These are phyloP conservation scores for Hyposoter dolosus DNA, from an alignment of 2,888 invertebrate genomes.

Conservation along the genomic window DNA sequence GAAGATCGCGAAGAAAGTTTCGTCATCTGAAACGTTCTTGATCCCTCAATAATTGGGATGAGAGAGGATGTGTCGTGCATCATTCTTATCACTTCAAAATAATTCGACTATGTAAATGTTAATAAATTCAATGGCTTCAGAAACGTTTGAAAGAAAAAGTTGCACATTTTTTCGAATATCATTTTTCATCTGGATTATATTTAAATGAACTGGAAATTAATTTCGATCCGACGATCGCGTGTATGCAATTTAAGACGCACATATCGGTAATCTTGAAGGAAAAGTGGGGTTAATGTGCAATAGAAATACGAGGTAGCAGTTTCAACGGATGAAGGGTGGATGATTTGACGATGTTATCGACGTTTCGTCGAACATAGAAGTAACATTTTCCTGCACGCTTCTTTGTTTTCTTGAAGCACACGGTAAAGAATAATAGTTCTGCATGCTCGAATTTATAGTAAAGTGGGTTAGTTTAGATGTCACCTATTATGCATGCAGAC, in stretches of 20 bases:
- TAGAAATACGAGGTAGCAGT: conserved; percentile 37
- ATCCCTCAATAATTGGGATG: background rate
- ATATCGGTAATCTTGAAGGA: conserved; percentile 31
- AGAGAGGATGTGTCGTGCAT: background rate
- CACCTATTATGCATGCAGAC: background rate
- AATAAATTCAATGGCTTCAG: background rate
- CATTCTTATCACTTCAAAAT: background rate
- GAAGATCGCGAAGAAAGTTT: background rate
- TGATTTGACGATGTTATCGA: conserved; percentile 35
- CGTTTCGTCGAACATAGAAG: conserved; percentile 6
- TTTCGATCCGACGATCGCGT: conserved; percentile 35
- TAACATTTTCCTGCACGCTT: conserved; percentile 19
- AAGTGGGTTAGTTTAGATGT: conserved; percentile 8
- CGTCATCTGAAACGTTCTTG: background rate
- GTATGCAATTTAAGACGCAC: conserved; percentile 1
- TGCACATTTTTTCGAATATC: background rate
- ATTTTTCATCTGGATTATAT: background rate
- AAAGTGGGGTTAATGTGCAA: conserved; percentile 31
- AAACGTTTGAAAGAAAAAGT: background rate
- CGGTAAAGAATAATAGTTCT: conserved; percentile 8
- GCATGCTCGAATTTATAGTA: background rate
- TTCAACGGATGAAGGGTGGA: background rate
- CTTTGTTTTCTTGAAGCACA: background rate
- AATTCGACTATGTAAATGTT: background rate
- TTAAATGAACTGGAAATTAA: background rate